Base-by-base conservation (phyloP, 2,797 vertebrate genomes). In the Phrynocephalus forsythii region DNA sequence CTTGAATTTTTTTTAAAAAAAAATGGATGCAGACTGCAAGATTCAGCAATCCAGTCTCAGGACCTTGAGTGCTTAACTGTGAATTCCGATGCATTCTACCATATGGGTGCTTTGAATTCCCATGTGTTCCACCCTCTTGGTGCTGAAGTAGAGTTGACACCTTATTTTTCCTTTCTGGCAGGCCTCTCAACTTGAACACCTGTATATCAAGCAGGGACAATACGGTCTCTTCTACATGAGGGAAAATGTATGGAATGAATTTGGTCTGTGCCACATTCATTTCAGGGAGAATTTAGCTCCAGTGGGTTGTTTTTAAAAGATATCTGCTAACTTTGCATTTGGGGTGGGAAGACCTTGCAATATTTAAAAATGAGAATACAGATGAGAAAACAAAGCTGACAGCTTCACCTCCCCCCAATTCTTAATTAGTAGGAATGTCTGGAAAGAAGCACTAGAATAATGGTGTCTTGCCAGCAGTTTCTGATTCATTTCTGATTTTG, bases 391-490 rank as follows among this genome's bases (percentile, higher is more conserved):
- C 33, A 75, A 75, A 75, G 44, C 38, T 75, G 72, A 20, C 6
- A 38, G 1, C 18, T 60, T 60, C 56, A 44, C 38, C 38, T 44
- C 8, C 38, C 38, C 20, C 44, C 20, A 22, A 44, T 44, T 44
- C 38, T 22, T 75, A 75, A 68, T 38, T 88, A 91, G 0, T 30
- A 63, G 91, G 68, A 88, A 94, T 90, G 82, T 50, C 79, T 22
- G 0, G 52, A 68, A 71, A n/a, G 44, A 87, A 84, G 86, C 86
- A 79, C 0, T 68, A 82, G 75, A 76, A 75, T 63, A 50, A 0
- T 38, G 8, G 3, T 93, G 85, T 60, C 0, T 3, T 80, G 26
- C 73, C 67, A 0, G 80, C 0, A 3, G 52, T 77, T 33, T 68
- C 9, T 16, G 18, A 50, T 5, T 3, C n/a, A 68, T 10, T 67